A percentile compares a stretch with the other conserved stretches of the same genome.
phyloP scores from a whole-genome alignment of 1,140 invertebrate genomes.

The Teleogryllus occipitalis region DNA sequence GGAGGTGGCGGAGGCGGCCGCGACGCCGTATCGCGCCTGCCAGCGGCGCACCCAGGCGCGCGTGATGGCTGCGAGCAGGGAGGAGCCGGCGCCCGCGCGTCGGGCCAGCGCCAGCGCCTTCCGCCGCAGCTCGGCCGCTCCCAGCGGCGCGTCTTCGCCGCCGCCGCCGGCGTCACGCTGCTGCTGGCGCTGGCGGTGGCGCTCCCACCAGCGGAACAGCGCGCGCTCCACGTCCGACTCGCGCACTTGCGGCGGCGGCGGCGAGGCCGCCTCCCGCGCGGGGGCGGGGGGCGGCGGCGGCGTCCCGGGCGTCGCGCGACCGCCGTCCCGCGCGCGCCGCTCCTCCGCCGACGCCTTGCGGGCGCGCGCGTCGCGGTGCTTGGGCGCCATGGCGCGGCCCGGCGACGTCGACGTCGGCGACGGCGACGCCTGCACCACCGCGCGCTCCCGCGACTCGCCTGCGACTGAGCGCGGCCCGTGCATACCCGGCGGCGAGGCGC shows the following conservation, averaged over 20 bases:
- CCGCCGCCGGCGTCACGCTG: constrained; percentile 6
- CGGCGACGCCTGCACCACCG: constrained; percentile 1
- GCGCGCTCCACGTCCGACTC: constrained; percentile 28
- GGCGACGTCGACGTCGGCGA: background rate
- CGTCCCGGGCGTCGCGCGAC: background rate
- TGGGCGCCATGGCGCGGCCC: background rate
- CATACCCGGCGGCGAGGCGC: background rate
- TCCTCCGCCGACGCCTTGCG: background rate
- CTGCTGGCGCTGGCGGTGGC: constrained; percentile 18
- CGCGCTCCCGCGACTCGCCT: constrained; percentile 8
- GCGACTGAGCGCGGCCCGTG: constrained; percentile 11
- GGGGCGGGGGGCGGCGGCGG: background rate
- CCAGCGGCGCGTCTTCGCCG: background rate
- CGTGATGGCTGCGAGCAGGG: background rate
- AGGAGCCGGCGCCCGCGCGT: constrained; percentile 22
- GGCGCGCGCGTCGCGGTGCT: background rate
- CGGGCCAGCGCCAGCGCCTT: constrained; percentile 26
- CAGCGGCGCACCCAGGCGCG: constrained; percentile 26
- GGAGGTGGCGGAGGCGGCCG: constrained; percentile 1
- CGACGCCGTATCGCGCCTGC: constrained; percentile 25
- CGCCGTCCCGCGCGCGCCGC: background rate
- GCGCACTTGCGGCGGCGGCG: constrained; percentile 27
- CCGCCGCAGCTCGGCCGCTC: constrained; percentile 22
- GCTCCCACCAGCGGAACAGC: constrained; percentile 29
- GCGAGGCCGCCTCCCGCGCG: constrained; percentile 26